Evolutionary conservation across 2,888 invertebrate genomes (phyloP), one percentile per base, ranked within the genome.

Genomic region (Chymomyza procnemis): DNA sequence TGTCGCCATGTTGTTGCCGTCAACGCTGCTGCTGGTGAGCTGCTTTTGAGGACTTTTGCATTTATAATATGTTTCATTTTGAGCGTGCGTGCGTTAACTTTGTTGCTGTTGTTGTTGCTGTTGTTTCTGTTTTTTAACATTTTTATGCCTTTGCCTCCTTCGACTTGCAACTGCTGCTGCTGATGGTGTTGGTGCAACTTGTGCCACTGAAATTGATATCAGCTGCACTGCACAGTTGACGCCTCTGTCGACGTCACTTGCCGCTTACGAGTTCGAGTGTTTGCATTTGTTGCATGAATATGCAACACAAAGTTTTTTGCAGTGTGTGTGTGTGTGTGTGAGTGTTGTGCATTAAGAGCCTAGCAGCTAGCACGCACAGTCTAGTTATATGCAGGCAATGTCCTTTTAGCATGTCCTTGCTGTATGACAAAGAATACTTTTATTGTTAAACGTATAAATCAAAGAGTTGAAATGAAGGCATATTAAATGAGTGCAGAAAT

Each of bases 1-100:
- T 82, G 80, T 83, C 85, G 77, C 77, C 77, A 67, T 68, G 70
- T 61, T 73, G 71, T 69, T 65, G 70, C 73, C 69, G 71, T 68
- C 61, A 66, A 68, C 78, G 76, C 66, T 69, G 76, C 72, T 79
- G 76, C 66, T 69, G 76, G 71, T 79, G 65, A 57, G 76, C 70
- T 64, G 64, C 64, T 68, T 68, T 34, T 64, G 61, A 72, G 74
- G 69, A 76, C 74, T 75, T 70, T 75, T 67, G 70, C 74, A 84
- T 82, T 75, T 82, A 67, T 76, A 80, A 79, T 80, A 68, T 41
- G 34, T 41, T 41, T 41, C 67, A 57, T 18, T 61, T 69, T 65
- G 63, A 61, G 47, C 46, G 69, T 65, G 59, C 74, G 67, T 63
- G 61, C 58, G 61, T 66, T 64, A 61, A 69, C 55, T 65, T 71